Base-by-base conservation (phyloP, 2,888 invertebrate genomes). In the Scrobipalpa atriplicella region DNA sequence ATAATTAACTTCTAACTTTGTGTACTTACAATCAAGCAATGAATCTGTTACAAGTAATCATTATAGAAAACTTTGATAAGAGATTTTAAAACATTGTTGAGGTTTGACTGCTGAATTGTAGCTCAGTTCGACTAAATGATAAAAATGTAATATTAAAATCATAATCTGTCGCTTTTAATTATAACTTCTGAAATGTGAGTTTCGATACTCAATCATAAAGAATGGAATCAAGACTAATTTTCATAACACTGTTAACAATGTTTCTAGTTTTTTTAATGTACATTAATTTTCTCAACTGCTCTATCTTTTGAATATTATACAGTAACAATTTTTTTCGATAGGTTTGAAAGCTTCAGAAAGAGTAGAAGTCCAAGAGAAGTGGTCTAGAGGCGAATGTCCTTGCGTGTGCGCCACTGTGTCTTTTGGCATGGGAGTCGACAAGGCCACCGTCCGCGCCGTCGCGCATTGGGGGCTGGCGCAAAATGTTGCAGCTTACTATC, bases 371-470 rank as follows among this genome's bases (percentile, higher is more conserved):
- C 99, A 99, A 88, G 96, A 97, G 81, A 95, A 96, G 72, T 99
- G 99, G 99, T 98, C 98, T 91, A 93, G 93, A 43, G 99, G 99
- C 0, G 95, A 95, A 73, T 95, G 96, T 75, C 95, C 97, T 1
- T 96, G 99, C 38, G 99, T 99, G 73, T 97, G 97, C 72, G 99
- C 99, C 5, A 99, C 99, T 0, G 96, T 99, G 67, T 99, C 99
- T 79, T 99, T 99, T 90, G 99, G 99, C 51, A 99, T 99, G 99
- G 99, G 99, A 61, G 98, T 99, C 2, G 99, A 99, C 86, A 99
- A 99, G 87, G 95, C 97, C 2, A 95, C 96, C 66, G 99, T 99
- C 13, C 97, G 99, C 71, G 98, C 98, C 84, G 99, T 99, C 1
- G 96, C 97, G 7, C 99, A 99, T 87, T 99, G 99, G 99, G 97